phyloP scores from a whole-genome alignment of 2,888 invertebrate genomes.

The Drosophila nigritarsus region DNA sequence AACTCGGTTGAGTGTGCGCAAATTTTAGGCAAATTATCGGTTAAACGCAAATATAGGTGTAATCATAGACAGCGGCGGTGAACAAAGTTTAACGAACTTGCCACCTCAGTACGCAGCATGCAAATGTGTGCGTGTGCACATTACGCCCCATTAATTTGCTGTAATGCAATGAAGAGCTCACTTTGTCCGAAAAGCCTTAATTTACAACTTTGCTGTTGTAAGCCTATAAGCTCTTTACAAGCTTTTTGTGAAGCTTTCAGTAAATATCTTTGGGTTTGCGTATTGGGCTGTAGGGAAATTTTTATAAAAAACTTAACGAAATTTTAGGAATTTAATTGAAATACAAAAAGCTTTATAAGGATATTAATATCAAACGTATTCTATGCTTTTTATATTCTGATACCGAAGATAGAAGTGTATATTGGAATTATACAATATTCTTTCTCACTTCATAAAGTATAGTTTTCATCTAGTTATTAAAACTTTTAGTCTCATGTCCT shows the following conservation, averaged over 20 bases:
- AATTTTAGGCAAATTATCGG: slow-evolving; percentile 62
- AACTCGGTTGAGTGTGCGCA: slow-evolving; percentile 65
- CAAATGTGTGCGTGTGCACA: slow-evolving; percentile 30
- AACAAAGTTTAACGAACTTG: slow-evolving; percentile 79
- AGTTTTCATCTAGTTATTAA: too few species aligned
- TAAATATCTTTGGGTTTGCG: slow-evolving; percentile 19
- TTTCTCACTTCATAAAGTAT: too few species aligned
- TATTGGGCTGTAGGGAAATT: not conserved
- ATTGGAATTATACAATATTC: not conserved
- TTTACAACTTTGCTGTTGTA: not conserved
- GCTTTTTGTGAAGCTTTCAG: slow-evolving; percentile 6
- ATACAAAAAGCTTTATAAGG: not conserved
- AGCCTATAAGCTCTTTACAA: slow-evolving; percentile 1
- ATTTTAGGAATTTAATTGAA: not conserved
- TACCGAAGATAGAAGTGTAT: not conserved
- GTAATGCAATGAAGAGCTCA: slow-evolving; percentile 18
- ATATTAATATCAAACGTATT: not conserved
- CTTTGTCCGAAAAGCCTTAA: slow-evolving; percentile 20
- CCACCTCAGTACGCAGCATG: slow-evolving; percentile 15
- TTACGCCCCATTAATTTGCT: slow-evolving; percentile 27
- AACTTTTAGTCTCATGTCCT: not conserved
- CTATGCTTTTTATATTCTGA: not conserved
- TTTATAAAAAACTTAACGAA: not conserved
- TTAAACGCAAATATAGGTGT: slow-evolving; percentile 42
- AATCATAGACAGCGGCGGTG: slow-evolving; percentile 21